phyloP scores from a whole-genome alignment of 2,797 vertebrate species.

The Pangasius macronema region DNA sequence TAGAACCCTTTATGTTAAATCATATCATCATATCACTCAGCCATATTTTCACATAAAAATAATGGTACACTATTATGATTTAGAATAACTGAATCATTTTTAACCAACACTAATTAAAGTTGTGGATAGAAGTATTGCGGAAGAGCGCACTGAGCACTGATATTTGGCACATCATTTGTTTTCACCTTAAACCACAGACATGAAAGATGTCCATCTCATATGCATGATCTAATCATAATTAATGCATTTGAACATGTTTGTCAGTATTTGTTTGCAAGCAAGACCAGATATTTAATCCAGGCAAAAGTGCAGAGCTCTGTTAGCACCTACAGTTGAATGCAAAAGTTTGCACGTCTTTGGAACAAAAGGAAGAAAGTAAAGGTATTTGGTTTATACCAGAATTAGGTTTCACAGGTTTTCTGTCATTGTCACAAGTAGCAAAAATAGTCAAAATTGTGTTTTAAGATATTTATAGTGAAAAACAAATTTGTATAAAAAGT shows the following conservation, averaged over 20 bases:
- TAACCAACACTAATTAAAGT: background rate
- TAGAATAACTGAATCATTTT: background rate
- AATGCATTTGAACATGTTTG: constrained; percentile 46
- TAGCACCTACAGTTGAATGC: background rate
- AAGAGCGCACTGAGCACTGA: background rate
- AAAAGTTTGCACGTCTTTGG: background rate
- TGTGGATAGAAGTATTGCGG: background rate
- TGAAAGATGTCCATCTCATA: constrained; percentile 62
- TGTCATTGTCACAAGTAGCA: background rate
- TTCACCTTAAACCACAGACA: constrained; percentile 49
- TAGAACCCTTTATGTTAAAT: background rate
- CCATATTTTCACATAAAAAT: background rate
- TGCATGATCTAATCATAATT: constrained; percentile 60
- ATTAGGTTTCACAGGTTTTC: background rate
- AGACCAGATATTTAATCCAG: constrained; percentile 36
- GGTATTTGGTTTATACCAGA: background rate
- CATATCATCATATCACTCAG: background rate
- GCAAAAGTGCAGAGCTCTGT: background rate
- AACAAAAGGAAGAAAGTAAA: too few relatives aligned
- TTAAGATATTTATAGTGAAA: background rate
- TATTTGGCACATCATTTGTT: constrained; percentile 1
- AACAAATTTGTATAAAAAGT: background rate
- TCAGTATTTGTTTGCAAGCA: constrained; percentile 38
- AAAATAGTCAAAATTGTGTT: background rate
- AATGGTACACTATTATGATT: background rate